A percentile compares a stretch with the other conserved stretches of the same genome.
These are phyloP conservation scores for Peucedramus taeniatus DNA, from an alignment of 2,113 vertebrate genomes.

Conservation along the genomic window DNA sequence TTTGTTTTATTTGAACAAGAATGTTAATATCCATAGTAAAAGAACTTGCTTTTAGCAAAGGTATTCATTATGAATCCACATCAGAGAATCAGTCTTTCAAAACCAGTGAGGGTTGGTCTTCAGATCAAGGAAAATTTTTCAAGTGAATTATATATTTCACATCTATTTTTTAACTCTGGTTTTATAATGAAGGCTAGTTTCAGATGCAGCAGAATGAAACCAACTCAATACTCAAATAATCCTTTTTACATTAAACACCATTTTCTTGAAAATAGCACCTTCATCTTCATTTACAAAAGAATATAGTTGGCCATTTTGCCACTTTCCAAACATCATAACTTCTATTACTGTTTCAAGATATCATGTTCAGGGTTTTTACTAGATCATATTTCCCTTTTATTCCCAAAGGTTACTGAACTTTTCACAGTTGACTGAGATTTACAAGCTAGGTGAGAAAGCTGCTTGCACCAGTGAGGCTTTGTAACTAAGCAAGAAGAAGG, in stretches of 20 bases:
- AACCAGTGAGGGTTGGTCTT: neutral
- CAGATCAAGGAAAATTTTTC: neutral
- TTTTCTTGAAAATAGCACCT: neutral
- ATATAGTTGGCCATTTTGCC: neutral
- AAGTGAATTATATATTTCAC: neutral
- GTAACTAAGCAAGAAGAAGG: neutral
- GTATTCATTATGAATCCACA: neutral
- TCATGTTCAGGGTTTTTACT: conserved; percentile 3
- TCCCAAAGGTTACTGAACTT: neutral
- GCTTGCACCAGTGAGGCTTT: neutral
- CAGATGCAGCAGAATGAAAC: neutral
- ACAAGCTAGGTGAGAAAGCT: neutral
- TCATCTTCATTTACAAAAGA: neutral
- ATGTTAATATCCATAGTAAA: neutral
- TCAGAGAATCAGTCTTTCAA: neutral
- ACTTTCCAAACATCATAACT: conserved; percentile 14
- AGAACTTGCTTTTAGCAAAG: neutral
- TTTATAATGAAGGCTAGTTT: neutral
- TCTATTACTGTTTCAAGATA: conserved; percentile 4
- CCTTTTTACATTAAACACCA: neutral
- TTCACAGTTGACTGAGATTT: neutral
- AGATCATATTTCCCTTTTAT: neutral
- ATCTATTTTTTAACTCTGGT: neutral
- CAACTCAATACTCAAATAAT: neutral
- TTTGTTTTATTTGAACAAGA: neutral